Conservation (phyloP, 2,113 vertebrate species). For the Pogonocichla stellata region DNA sequence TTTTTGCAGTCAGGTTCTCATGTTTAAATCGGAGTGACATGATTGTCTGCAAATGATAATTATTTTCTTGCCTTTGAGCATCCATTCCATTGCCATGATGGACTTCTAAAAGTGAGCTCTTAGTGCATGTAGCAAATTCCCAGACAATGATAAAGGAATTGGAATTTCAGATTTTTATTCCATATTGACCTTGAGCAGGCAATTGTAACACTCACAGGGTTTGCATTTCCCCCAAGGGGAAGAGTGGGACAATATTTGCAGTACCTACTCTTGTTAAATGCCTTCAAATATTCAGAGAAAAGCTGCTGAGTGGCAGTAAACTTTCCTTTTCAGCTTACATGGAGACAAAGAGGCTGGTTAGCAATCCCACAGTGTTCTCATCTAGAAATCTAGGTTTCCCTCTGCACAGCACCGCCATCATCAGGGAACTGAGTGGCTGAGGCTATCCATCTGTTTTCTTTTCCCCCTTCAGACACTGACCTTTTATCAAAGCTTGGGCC, state of each 20-base stretch:
- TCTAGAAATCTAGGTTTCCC: not conserved
- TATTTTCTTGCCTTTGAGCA: constrained; percentile 46
- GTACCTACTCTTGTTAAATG: not conserved
- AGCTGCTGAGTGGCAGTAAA: not conserved
- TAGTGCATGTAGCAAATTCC: not conserved
- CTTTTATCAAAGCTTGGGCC: not conserved
- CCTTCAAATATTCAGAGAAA: not conserved
- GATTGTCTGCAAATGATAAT: constrained; percentile 44
- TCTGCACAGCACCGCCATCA: not conserved
- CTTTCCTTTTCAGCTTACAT: not conserved
- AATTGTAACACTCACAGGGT: not conserved
- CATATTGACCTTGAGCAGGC: constrained; percentile 10
- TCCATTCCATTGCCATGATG: not conserved
- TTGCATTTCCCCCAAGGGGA: not conserved
- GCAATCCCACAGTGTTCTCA: not conserved
- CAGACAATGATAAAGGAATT: not conserved
- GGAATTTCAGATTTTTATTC: constrained; percentile 22
- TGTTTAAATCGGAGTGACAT: constrained; percentile 42
- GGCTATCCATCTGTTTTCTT: not conserved
- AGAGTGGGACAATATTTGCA: not conserved
- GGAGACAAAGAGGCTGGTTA: not conserved
- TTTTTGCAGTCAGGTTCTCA: constrained; percentile 39
- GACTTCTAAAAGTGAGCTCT: not conserved
- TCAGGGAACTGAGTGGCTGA: not conserved
- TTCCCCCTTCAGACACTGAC: not conserved